Percentiles rank a stretch among this genome's conserved stretches.
Conservation (phyloP, 2,888 invertebrate genomes). For the Drosophila formosana region DNA sequence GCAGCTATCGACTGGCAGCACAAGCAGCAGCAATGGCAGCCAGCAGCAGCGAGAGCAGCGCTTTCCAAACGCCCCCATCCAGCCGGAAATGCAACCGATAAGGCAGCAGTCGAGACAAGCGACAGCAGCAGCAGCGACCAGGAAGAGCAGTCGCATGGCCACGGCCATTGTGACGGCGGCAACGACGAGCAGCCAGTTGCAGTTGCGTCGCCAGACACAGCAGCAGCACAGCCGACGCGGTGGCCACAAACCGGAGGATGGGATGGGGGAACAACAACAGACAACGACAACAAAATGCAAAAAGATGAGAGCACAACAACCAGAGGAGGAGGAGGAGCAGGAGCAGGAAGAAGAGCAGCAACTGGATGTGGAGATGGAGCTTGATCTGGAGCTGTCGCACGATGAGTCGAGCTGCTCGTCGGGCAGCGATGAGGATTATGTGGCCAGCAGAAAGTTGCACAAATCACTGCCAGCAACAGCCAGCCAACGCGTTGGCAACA, state of each 20-base stretch:
- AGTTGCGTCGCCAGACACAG: slow-evolving; percentile 73
- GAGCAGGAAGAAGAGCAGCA: slow-evolving; percentile 33
- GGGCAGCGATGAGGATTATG: slow-evolving; percentile 73
- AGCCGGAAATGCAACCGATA: slow-evolving; percentile 78
- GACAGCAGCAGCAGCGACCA: slow-evolving; percentile 79
- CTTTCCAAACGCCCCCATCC: slow-evolving; percentile 85
- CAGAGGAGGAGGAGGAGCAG: slow-evolving; percentile 1
- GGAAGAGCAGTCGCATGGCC: slow-evolving; percentile 82
- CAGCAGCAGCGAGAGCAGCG: slow-evolving; percentile 70
- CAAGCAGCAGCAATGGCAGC: slow-evolving; percentile 57
- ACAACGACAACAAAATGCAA: slow-evolving; percentile 20
- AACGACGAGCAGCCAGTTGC: slow-evolving; percentile 80
- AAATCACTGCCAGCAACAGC: slow-evolving; percentile 22
- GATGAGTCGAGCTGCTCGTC: slow-evolving; percentile 53
- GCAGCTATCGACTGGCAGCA: slow-evolving; percentile 59
- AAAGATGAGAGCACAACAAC: slow-evolving; percentile 3
- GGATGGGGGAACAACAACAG: slow-evolving; percentile 83
- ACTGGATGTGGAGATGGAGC: slow-evolving; percentile 25
- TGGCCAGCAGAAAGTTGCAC: slow-evolving; percentile 45
- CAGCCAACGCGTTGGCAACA: slow-evolving; percentile 31
- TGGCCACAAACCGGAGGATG: slow-evolving; percentile 83
- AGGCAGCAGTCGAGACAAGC: slow-evolving; percentile 34
- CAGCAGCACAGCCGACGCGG: slow-evolving; percentile 47
- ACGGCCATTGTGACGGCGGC: slow-evolving; percentile 83
- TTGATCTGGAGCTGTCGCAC: slow-evolving; percentile 50